These are phyloP conservation scores for Tiphia femorata DNA, from an alignment of 2,888 invertebrate species.

Conservation along the genomic window DNA sequence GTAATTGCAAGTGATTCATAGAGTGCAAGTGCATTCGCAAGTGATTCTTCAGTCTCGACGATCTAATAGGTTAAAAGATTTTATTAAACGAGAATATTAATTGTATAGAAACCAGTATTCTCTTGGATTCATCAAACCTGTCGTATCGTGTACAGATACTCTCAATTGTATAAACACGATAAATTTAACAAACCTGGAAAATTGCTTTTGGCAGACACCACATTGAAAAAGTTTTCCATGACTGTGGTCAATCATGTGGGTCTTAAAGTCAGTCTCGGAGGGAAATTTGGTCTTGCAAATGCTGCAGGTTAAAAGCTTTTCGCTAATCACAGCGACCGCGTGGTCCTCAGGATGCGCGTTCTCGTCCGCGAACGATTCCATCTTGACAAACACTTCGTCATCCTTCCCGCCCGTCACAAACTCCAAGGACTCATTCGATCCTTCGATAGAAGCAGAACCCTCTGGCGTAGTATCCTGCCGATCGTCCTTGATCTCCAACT, in stretches of 20 bases:
- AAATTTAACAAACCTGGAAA: constrained; percentile 15
- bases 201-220: constrained; percentile 30
- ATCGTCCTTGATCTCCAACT: constrained; percentile 17
- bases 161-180: neutral
- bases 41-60: constrained; percentile 29
- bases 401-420: neutral
- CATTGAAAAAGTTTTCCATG: constrained; percentile 33
- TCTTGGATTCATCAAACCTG: no score
- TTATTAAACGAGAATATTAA: neutral
- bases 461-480: no score
- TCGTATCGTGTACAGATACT: no score
- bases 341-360: constrained; percentile 37
- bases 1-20: constrained; percentile 3
- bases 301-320: constrained; percentile 32
- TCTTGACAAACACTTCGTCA: neutral
- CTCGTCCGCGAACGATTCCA: constrained; percentile 10
- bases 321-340: constrained; percentile 25
- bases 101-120: no score
- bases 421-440: constrained; percentile 3
- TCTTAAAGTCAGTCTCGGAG: constrained; percentile 32
- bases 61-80: constrained; percentile 15
- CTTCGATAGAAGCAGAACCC: neutral
- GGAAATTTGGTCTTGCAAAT: constrained; percentile 38
- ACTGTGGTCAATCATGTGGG: constrained; percentile 36
- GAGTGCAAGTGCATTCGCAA: constrained; percentile 24